A percentile compares a stretch with the other conserved stretches of the same genome.
These are phyloP conservation scores for Ryuthela nishihirai DNA, from an alignment of 2,888 invertebrate species.

Conservation along the genomic window DNA sequence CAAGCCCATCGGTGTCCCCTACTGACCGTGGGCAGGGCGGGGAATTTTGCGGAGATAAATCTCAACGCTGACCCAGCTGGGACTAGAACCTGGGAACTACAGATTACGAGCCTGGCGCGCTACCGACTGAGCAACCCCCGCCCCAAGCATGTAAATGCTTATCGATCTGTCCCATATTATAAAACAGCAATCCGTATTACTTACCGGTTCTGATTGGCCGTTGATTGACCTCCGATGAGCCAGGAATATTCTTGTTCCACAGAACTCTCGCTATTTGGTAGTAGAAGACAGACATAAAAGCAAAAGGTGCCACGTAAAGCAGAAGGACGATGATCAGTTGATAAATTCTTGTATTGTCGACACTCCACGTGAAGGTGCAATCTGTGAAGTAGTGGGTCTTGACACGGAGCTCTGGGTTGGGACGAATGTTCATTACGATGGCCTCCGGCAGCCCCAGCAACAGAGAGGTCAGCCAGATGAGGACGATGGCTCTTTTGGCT, in stretches of 20 bases:
- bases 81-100: too few species aligned
- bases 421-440: conserved; percentile 62
- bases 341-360: conserved; percentile 58
- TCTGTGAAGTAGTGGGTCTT: conserved; percentile 65
- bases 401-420: conserved; percentile 54
- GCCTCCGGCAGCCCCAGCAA: conserved; percentile 61
- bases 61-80: too few species aligned
- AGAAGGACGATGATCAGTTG: conserved; percentile 52
- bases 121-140: too few species aligned
- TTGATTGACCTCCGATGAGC: conserved; percentile 46
- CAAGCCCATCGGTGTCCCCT: too few species aligned
- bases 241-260: conserved; percentile 75
- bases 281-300: conserved; percentile 79
- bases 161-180: too few species aligned
- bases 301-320: conserved; percentile 74
- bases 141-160: too few species aligned
- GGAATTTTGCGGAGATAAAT: too few species aligned
- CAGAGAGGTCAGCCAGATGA: conserved; percentile 76
- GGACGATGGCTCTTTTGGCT: conserved; percentile 71
- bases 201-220: not conserved
- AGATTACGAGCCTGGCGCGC: too few species aligned
- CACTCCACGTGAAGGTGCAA: conserved; percentile 68
- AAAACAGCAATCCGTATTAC: too few species aligned
- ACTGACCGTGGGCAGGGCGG: too few species aligned
- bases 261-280: conserved; percentile 76